Conservation (phyloP, 2,888 invertebrate genomes). For the Acronicta aceris region DNA sequence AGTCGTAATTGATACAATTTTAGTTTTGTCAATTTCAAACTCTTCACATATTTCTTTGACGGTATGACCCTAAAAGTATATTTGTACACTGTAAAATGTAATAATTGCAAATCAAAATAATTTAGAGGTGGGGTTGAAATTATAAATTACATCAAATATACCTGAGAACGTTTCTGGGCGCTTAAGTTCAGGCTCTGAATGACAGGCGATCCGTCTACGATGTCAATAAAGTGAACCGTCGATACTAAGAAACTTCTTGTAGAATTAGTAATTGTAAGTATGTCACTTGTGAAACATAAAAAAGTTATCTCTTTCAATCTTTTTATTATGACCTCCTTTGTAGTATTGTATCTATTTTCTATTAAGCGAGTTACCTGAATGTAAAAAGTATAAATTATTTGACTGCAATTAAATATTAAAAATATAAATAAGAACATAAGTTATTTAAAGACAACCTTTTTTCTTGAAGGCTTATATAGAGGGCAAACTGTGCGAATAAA, state of each 20-base stretch:
- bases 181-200: conserved; percentile 34
- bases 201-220: conserved; percentile 22
- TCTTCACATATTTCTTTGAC: conserved; percentile 16
- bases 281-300: conserved; percentile 39
- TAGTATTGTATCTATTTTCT: conserved; percentile 25
- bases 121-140: conserved; percentile 25
- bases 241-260: conserved; percentile 47
- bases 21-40: conserved; percentile 24
- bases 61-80: conserved; percentile 41
- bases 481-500: conserved; percentile 41
- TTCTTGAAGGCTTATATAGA: conserved; percentile 45
- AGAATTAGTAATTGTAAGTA: conserved; percentile 45
- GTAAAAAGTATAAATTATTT: conserved; percentile 7
- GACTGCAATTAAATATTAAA: conserved; percentile 1
- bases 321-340: conserved; percentile 39
- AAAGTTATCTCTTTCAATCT: conserved; percentile 28
- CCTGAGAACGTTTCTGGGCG: conserved; percentile 43
- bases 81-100: conserved; percentile 7
- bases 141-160: conserved; percentile 45
- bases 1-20: conserved; percentile 55
- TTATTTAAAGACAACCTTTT: conserved; percentile 11
- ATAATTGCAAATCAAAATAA: not conserved
- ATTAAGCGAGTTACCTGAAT: conserved; percentile 22
- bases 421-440: conserved; percentile 12
- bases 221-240: conserved; percentile 45